Base-by-base conservation (phyloP, 1,140 invertebrate genomes). In the Drosophila kanapiae region DNA sequence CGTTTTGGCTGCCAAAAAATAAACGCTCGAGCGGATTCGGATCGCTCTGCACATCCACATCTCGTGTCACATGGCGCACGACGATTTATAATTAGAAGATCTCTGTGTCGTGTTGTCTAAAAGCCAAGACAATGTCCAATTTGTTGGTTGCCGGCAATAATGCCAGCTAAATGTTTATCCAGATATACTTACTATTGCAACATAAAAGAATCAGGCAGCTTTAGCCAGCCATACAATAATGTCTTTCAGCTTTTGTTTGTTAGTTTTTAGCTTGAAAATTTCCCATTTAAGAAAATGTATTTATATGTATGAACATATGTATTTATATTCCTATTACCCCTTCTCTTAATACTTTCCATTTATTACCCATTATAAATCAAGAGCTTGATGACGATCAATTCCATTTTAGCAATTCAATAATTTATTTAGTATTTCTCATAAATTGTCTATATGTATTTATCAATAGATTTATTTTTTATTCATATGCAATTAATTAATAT, bases 391-490 rank as follows among this genome's bases (percentile, higher is more conserved):
- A 18, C 9, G 16, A 13, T 11, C 1, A 6, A 6, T 51, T 60
- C 27, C 42, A 58, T 82, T 85, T 90, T 84, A 77, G 80, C 84
- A 88, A 90, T 87, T 90, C 85, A 90, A 91, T 91, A 91, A 90
- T 90, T 91, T 91, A 85, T 90, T 90, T 90, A 91, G 76, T 83
- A 80, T 87, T 82, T 87, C 62, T 87, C 84, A 87, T 87, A 86
- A 86, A 86, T 86, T 86, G 64, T 86, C 82, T 86, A 86, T 86
- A 78, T 86, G 68, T 75, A 85, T 82, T 68, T 74, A 56, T 75
- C 51, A 53, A 63, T 80, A 69, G 67, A 59, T 53, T 54, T 81
- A 59, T 56, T 53, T 48, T 48, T 71, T 85, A 77, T 83, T 74
- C 42, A 77, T 87, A 83, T 62, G 82, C 82, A 83, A 82, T 83